Conservation (phyloP, 1,140 invertebrate genomes). For the Drosophila virilis region DNA sequence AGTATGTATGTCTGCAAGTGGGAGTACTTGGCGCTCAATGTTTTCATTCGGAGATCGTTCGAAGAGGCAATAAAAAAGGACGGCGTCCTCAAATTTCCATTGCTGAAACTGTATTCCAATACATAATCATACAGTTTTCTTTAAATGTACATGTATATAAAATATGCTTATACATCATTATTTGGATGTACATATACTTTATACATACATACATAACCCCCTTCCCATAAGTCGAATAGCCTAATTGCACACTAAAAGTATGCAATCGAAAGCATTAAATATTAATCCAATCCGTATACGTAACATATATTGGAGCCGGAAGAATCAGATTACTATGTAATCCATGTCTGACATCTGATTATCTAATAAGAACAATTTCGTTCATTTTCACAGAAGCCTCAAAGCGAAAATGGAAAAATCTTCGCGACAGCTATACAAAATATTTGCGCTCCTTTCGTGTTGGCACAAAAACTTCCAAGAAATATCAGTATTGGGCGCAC, state of each 20-base stretch:
- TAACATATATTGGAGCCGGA: too few species aligned
- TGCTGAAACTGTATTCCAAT: neutral
- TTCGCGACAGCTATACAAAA: constrained; percentile 83
- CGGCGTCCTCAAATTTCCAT: neutral
- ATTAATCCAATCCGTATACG: too few species aligned
- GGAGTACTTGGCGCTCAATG: neutral
- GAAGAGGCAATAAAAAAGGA: neutral
- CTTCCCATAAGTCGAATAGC: too few species aligned
- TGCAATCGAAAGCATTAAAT: too few species aligned
- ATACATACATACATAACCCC: too few species aligned
- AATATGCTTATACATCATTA: too few species aligned
- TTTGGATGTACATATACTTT: too few species aligned
- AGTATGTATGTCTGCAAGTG: constrained; percentile 5
- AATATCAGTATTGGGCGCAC: constrained; percentile 84
- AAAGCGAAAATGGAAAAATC: constrained; percentile 83
- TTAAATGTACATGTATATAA: too few species aligned
- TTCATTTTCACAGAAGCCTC: constrained; percentile 72
- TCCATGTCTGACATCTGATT: too few species aligned
- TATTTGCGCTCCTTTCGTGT: constrained; percentile 81
- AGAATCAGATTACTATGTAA: too few species aligned
- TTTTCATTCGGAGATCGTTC: neutral
- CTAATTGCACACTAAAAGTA: too few species aligned
- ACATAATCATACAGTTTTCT: too few species aligned
- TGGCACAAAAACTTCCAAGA: constrained; percentile 82
- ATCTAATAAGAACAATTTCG: neutral